Percentiles rank a stretch among this genome's conserved stretches.
These are phyloP conservation scores for Erythrolamprus reginae DNA, from an alignment of 2,113 vertebrate genomes.

Conservation along the genomic window DNA sequence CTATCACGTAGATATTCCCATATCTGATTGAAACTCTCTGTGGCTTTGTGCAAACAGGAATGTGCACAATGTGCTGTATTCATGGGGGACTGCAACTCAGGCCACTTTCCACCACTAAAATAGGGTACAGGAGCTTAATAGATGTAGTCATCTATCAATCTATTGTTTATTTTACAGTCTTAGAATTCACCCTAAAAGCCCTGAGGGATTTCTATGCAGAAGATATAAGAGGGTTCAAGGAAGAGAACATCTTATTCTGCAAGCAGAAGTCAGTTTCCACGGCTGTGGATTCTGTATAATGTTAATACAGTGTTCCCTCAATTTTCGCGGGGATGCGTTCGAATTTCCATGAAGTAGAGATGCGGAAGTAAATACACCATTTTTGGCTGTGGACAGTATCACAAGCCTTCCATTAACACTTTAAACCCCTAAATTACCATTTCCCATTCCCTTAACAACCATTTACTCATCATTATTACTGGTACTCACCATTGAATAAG, in stretches of 20 bases:
- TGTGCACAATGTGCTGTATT: not conserved
- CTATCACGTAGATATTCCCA: not conserved
- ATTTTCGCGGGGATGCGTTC: no score
- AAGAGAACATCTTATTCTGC: not conserved
- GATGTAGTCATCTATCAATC: not conserved
- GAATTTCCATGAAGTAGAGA: no score
- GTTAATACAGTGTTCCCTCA: no score
- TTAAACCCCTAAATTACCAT: no score
- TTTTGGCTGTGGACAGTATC: no score
- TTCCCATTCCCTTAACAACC: no score
- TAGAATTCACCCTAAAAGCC: not conserved
- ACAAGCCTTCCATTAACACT: no score
- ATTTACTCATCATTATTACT: no score
- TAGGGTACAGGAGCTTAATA: not conserved
- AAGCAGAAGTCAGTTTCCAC: not conserved
- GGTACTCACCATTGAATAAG: no score
- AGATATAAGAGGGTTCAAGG: not conserved
- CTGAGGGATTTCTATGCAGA: not conserved
- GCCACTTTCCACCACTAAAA: not conserved
- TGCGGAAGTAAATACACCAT: no score
- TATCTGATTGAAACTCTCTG: not conserved
- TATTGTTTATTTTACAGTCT: not conserved
- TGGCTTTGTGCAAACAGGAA: not conserved
- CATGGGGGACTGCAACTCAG: not conserved
- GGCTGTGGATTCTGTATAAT: not conserved